Base-by-base conservation (phyloP, 2,113 vertebrate genomes). In the Corythoichthys intestinalis region DNA sequence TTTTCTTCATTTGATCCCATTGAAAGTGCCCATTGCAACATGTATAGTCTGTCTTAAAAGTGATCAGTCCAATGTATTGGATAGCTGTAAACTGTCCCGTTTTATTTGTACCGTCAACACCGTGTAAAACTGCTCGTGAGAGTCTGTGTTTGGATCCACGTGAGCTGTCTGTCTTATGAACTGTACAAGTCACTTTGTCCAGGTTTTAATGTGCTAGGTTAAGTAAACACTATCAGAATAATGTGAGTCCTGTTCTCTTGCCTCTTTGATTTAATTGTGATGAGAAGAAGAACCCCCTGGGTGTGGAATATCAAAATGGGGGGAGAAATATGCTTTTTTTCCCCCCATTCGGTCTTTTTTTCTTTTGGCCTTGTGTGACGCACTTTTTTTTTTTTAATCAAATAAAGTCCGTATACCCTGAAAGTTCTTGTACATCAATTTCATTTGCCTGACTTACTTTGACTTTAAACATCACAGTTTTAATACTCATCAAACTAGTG, bases 341-440 rank as follows among this genome's bases (percentile, higher is more conserved):
- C 93, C 92, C 94, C 93, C 89, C 91, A 90, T 92, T 96, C 94
- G 95, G 92, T 93, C 87, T 93, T 94, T 90, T 90, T 90, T 89
- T 90, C 93, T 94, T 69, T 89, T 87, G 85, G 92, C 93, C 93
- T 98, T 94, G 94, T 94, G 93, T 94, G 95, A 94, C 6, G 41
- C 90, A 93, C 93, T 93, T 86, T 90, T 93, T 94, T 87, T 87
- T 94, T 95, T 95, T 94, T 93, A 85, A 86, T 89, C 96, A 97
- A 96, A 97, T 97, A 97, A 98, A 97, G 92, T 91, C 90, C 20
- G 89, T 93, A 95, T 87, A 88, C 89, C 83, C 86, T 71, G 70
- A 79, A 83, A 28, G 14, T 35, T 73, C 6, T 65, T 72, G 63
- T 15, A 14, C 63, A 20, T 20, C 71, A 62, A 44, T 44, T 44